Conservation (phyloP, 2,888 invertebrate species). For the Leucania comma region DNA sequence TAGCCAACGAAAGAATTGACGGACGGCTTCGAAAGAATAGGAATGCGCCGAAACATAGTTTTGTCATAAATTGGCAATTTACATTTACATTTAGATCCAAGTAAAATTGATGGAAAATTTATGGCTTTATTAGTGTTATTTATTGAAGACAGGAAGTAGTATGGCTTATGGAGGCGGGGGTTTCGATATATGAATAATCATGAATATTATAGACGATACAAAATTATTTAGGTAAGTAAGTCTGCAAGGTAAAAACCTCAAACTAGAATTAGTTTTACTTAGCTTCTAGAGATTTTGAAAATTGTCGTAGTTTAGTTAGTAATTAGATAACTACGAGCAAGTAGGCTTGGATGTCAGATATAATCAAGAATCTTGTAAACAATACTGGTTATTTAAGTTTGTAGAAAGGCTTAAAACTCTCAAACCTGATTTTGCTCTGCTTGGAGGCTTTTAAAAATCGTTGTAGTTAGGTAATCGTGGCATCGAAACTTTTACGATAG, state of each 20-base stretch:
- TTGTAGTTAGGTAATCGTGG: neutral
- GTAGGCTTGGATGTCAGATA: no score
- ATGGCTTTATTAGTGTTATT: neutral
- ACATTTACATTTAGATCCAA: neutral
- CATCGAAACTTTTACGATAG: neutral
- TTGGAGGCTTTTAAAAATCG: neutral
- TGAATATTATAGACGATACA: neutral
- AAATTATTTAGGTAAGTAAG: neutral
- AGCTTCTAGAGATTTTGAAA: no score
- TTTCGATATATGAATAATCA: neutral
- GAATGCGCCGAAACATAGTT: slow-evolving; percentile 16
- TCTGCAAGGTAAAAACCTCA: neutral
- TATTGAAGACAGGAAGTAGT: neutral
- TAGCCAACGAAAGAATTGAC: slow-evolving; percentile 40
- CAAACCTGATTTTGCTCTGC: no score
- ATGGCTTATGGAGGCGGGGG: neutral
- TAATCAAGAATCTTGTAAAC: no score
- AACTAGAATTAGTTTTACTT: neutral
- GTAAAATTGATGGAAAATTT: slow-evolving; percentile 16
- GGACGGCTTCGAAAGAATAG: slow-evolving; percentile 25
- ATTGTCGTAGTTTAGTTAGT: no score
- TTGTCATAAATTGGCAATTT: slow-evolving; percentile 27
- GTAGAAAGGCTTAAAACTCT: no score
- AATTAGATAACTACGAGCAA: no score
- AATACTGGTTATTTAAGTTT: no score